phyloP scores from a whole-genome alignment of 2,113 vertebrate genomes.

The Entelurus aequoreus region DNA sequence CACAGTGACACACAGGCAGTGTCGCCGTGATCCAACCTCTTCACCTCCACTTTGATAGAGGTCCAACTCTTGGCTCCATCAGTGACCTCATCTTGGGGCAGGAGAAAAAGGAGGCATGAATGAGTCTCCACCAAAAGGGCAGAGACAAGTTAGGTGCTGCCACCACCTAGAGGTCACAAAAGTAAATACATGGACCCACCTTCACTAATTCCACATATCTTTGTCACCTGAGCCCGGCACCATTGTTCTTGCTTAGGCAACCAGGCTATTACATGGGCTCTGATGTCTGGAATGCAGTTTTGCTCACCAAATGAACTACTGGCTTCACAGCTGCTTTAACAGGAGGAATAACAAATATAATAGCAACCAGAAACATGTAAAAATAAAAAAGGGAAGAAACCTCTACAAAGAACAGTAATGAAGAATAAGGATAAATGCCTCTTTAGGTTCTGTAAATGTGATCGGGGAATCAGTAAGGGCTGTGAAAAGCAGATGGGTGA shows the following conservation, averaged over 20 bases:
- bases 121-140: slow-evolving; percentile 8
- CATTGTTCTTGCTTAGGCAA: slow-evolving; percentile 58
- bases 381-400: slow-evolving; percentile 22
- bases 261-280: slow-evolving; percentile 60
- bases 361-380: slow-evolving; percentile 38
- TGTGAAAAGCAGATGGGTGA: slow-evolving; percentile 27
- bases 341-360: slow-evolving; percentile 25
- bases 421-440: slow-evolving; percentile 31
- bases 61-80: slow-evolving; percentile 4
- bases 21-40: slow-evolving; percentile 68
- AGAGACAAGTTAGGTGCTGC: slow-evolving; percentile 28
- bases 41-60: slow-evolving; percentile 63
- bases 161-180: slow-evolving; percentile 54
- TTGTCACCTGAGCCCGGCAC: slow-evolving; percentile 66
- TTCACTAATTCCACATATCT: slow-evolving; percentile 64
- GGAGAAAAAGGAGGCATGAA: not conserved
- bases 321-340: slow-evolving; percentile 44
- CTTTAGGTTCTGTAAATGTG: slow-evolving; percentile 32
- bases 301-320: slow-evolving; percentile 52
- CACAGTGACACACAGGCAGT: slow-evolving; percentile 49
- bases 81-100: slow-evolving; percentile 14
- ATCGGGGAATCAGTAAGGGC: slow-evolving; percentile 19
- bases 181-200: slow-evolving; percentile 43
- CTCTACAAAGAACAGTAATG: slow-evolving; percentile 29
- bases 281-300: slow-evolving; percentile 68